Evolutionary conservation across 2,888 invertebrate genomes (phyloP).

Genomic region (Tenthredo distinguenda): DNA sequence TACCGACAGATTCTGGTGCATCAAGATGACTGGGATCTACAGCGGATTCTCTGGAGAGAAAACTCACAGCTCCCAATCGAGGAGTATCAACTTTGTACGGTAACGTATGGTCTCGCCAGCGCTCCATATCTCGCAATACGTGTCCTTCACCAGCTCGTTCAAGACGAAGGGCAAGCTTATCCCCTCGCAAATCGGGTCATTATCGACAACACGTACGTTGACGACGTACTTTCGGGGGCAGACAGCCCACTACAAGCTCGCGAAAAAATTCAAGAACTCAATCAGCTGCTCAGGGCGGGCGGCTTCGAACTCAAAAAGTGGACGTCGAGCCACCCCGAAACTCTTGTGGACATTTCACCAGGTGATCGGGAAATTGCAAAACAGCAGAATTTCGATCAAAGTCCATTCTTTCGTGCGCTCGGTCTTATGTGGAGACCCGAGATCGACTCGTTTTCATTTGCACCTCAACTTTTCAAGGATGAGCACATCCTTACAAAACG

Average conservation of each 20-base stretch:
- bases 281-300: constrained; percentile 54
- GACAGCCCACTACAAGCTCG: constrained; percentile 7
- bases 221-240: constrained; percentile 53
- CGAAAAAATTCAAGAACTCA: constrained; percentile 49
- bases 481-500: too few species aligned
- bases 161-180: constrained; percentile 48
- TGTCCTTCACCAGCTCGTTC: constrained; percentile 52
- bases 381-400: too few species aligned
- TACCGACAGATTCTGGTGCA: constrained; percentile 68
- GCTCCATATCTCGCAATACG: too few species aligned
- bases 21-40: constrained; percentile 65
- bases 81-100: too few species aligned
- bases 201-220: constrained; percentile 50
- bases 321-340: background rate
- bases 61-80: too few species aligned
- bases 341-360: too few species aligned
- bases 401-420: too few species aligned
- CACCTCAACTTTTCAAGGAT: too few species aligned
- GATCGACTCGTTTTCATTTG: too few species aligned
- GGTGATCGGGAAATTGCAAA: too few species aligned
- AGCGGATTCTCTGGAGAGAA: constrained; percentile 62
- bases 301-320: constrained; percentile 55
- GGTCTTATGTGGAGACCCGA: too few species aligned
- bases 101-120: too few species aligned
- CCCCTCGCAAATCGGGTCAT: constrained; percentile 28